Evolutionary conservation across 2,113 vertebrate species (phyloP).

Genomic region (Otus sunia): DNA sequence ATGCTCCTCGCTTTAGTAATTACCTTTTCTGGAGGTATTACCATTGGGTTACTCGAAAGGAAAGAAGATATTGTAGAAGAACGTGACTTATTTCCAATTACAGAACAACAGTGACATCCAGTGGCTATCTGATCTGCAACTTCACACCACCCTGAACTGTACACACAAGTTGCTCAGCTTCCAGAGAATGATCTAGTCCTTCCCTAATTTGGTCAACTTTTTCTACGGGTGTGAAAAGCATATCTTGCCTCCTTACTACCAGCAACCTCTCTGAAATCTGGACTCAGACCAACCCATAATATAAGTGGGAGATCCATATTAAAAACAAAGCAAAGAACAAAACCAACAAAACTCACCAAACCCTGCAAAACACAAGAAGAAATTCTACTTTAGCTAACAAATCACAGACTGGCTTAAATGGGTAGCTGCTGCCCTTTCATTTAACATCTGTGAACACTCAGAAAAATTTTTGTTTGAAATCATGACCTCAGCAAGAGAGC

Average conservation of each 20-base stretch:
- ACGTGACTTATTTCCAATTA: not conserved
- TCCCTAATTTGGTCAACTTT: not conserved
- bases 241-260: not conserved
- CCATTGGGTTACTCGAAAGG: not conserved
- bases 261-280: not conserved
- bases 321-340: not conserved
- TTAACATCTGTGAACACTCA: not conserved
- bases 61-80: accelerated
- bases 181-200: not conserved
- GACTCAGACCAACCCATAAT: not conserved
- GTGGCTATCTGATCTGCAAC: not conserved
- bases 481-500: not conserved
- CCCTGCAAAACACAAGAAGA: not conserved
- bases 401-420: not conserved
- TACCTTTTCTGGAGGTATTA: not conserved
- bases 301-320: not conserved
- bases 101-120: conserved; percentile 50
- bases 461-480: not conserved
- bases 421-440: not conserved
- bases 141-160: not conserved
- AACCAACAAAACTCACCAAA: not conserved
- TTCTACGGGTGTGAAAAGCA: accelerated
- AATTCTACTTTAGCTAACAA: not conserved
- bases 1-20: not conserved
- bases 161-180: not conserved